Conservation (phyloP, 2,113 vertebrate species). For the Prinia subflava region DNA sequence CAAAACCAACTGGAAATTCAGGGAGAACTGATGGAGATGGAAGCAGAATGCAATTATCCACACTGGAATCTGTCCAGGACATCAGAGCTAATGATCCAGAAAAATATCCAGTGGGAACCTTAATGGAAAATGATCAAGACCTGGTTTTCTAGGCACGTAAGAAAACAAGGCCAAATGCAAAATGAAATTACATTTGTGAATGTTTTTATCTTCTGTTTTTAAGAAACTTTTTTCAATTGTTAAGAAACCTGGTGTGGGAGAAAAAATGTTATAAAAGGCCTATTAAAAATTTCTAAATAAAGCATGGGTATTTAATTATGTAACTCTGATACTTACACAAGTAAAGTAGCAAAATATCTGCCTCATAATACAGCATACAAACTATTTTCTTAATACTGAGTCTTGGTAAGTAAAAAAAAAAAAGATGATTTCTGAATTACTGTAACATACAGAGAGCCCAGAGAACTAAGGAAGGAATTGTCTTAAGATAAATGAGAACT, state of each 20-base stretch:
- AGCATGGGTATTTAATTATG: not conserved
- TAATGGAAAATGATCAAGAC: not conserved
- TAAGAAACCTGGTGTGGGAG: not conserved
- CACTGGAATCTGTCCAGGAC: not conserved
- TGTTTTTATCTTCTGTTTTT: not conserved
- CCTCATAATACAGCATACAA: not conserved
- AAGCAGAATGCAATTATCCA: slow-evolving; percentile 18
- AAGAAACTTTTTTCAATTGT: not conserved
- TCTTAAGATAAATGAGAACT: not conserved
- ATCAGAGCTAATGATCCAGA: not conserved
- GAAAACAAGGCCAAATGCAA: not conserved
- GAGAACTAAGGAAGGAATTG: not conserved
- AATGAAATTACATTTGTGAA: not conserved
- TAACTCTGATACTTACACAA: not conserved
- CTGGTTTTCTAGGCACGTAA: not conserved
- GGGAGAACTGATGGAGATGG: not conserved
- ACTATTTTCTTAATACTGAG: not conserved
- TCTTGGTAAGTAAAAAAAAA: not conserved
- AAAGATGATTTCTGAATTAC: not conserved
- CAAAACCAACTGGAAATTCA: not conserved
- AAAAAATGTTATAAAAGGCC: not conserved
- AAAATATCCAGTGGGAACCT: not conserved
- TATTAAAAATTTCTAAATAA: not conserved
- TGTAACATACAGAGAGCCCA: not conserved
- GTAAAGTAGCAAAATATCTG: not conserved